Evolutionary conservation across 1,140 invertebrate species (phyloP).

Genomic region (Oryzaephilus surinamensis): DNA sequence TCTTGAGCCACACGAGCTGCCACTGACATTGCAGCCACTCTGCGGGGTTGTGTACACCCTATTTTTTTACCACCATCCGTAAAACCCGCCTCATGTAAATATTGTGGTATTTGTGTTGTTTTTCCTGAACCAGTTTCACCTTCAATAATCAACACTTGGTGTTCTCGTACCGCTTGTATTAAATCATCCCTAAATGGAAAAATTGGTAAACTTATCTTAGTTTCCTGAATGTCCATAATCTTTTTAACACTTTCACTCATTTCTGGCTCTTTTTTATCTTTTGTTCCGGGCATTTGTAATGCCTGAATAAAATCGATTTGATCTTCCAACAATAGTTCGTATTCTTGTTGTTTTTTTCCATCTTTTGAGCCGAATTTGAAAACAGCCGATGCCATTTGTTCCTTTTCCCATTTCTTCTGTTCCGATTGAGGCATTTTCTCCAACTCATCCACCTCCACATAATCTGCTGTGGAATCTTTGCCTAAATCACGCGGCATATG

Average conservation of each 20-base stretch:
- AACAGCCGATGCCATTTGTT: conserved; percentile 87
- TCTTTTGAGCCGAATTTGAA: conserved; percentile 91
- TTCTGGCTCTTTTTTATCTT: conserved; percentile 39
- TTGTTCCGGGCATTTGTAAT: conserved; percentile 63
- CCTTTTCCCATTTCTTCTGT: conserved; percentile 96
- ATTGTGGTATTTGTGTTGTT: conserved; percentile 98
- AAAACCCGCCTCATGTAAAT: conserved; percentile 86
- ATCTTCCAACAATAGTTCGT: conserved; percentile 89
- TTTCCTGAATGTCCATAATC: conserved; percentile 82
- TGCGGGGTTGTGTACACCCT: conserved; percentile 89
- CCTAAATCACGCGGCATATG: conserved; percentile 79
- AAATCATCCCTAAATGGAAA: conserved; percentile 87
- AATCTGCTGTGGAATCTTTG: conserved; percentile 57
- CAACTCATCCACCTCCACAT: conserved; percentile 79
- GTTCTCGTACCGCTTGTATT: conserved; percentile 74
- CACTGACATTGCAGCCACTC: conserved; percentile 99
- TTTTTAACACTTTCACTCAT: conserved; percentile 61
- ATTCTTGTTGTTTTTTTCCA: conserved; percentile 67
- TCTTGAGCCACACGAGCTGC: conserved; percentile 98
- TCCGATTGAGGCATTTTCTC: conserved; percentile 85
- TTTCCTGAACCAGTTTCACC: conserved; percentile 98
- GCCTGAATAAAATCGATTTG: conserved; percentile 97
- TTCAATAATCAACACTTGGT: conserved; percentile 90
- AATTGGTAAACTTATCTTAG: conserved; percentile 85
- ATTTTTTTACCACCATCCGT: conserved; percentile 71